Evolutionary conservation across 2,888 invertebrate genomes (phyloP), one percentile per base, ranked within the genome.

Genomic region (Sinelater perroti): DNA sequence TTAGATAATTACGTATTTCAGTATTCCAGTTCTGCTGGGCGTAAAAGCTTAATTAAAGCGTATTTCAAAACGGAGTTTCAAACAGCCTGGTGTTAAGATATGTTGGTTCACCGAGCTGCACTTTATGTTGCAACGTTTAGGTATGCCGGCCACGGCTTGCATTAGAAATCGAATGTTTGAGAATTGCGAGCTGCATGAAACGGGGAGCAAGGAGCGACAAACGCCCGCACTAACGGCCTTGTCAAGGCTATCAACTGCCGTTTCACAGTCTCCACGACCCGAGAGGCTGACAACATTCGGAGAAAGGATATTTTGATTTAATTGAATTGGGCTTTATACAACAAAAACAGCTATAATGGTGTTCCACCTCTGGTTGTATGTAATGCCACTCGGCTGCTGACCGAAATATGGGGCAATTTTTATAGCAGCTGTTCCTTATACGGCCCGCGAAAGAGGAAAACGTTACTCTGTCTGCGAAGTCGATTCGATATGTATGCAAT

Each of bases 171-270:
- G 61, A 61, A 61, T 57, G 61, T 50, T 59, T 45, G 14, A 44
- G 44, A 57, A 53, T 61, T 61, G 61, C 57, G 30, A 56, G 36
- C 26, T 53, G 21, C 33, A 28, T 8, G 30, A 24, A 33, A 56
- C 51, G 45, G 58, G 61, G 49, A 47, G 60, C 56, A 61, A 62
- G 61, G 56, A 62, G 58, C 51, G 52, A 58, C 56, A 60, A 66
- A 64, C 71, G 71, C 71, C 73, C 73, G 70, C 71, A 70, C 71
- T 62, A 68, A 68, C 72, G 72, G 70, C 72, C 74, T 73, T 74
- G 72, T 71, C 72, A 74, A 74, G 74, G 74, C 70, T 70, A 72
- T 69, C 72, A 69, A 70, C 70, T 70, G 66, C 67, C 68, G 58
- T 58, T 58, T 57, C n/a, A 46, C 53, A 44, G 53, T 47, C 40